Evolutionary conservation across 2,888 invertebrate species (phyloP).

Genomic region (Chymomyza fuscimana): DNA sequence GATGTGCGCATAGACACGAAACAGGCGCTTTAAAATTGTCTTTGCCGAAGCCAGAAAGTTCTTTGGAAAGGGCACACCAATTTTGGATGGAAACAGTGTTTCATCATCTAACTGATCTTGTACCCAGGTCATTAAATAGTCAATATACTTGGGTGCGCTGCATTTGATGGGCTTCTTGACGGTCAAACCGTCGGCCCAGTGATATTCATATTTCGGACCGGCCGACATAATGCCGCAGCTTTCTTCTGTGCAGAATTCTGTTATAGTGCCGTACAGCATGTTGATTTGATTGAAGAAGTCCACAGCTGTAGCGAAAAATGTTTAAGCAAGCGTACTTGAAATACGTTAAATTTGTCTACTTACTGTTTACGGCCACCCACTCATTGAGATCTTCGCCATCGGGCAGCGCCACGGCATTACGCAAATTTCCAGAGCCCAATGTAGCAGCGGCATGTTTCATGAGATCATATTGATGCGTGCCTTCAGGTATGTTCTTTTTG

Average conservation of each 20-base stretch:
- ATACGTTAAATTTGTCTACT: constrained; percentile 79
- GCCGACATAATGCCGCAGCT: constrained; percentile 99
- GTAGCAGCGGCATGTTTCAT: constrained; percentile 99
- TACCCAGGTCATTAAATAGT: constrained; percentile 99
- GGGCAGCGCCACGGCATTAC: constrained; percentile 97
- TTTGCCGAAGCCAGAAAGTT: constrained; percentile 98
- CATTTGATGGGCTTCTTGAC: constrained; percentile 99
- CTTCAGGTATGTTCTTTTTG: constrained; percentile 99
- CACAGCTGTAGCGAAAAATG: constrained; percentile 86
- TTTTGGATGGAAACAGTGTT: constrained; percentile 98
- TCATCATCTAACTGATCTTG: constrained; percentile 99
- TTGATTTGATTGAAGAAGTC: constrained; percentile 99
- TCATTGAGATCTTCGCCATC: constrained; percentile 99
- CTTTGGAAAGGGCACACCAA: constrained; percentile 98
- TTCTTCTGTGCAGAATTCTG: constrained; percentile 99
- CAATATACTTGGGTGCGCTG: constrained; percentile 99
- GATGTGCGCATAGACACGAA: constrained; percentile 99
- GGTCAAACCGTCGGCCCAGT: constrained; percentile 99
- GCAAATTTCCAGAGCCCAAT: constrained; percentile 96
- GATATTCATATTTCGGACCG: constrained; percentile 99
- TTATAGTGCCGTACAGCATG: constrained; percentile 99
- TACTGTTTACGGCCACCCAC: constrained; percentile 99
- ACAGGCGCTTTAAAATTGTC: constrained; percentile 97
- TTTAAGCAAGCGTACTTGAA: constrained; percentile 2
- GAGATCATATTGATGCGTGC: constrained; percentile 98